Evolutionary conservation across 1,140 invertebrate species (phyloP).

Genomic region (Mylabris phalerata): DNA sequence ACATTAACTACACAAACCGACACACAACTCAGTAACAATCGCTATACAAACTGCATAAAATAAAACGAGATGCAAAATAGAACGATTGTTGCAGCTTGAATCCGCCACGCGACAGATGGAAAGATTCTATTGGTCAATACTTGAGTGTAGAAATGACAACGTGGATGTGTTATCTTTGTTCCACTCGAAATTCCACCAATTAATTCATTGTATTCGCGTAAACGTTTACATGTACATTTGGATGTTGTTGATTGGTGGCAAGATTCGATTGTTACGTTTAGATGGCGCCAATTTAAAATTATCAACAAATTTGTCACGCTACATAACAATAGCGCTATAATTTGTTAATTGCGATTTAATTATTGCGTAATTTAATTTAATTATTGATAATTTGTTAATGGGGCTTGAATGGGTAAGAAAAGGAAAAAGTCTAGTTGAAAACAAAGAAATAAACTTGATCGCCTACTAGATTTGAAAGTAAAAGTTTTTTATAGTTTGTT

Average conservation of each 20-base stretch:
- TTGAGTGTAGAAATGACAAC: constrained; percentile 12
- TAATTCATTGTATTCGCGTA: constrained; percentile 3
- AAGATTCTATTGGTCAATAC: constrained; percentile 34
- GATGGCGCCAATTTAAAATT: constrained; percentile 19
- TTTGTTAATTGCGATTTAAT: not conserved
- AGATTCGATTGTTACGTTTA: constrained; percentile 1
- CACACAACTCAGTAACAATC: constrained; percentile 18
- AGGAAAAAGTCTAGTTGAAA: constrained; percentile 18
- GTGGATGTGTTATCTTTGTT: constrained; percentile 16
- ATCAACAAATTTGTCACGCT: not conserved
- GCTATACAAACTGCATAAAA: not conserved
- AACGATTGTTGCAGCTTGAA: constrained; percentile 17
- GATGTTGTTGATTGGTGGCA: constrained; percentile 32
- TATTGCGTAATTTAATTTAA: not conserved
- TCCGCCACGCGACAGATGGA: constrained; percentile 39
- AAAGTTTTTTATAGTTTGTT: constrained; percentile 10
- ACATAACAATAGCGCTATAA: not conserved
- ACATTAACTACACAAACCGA: not conserved
- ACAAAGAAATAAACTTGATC: constrained; percentile 22
- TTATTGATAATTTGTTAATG: not conserved
- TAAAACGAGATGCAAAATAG: not conserved
- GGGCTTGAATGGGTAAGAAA: not conserved
- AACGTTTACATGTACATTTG: constrained; percentile 31
- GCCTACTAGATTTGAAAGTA: constrained; percentile 23
- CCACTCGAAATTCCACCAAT: not conserved